Conservation (phyloP, 2,113 vertebrate genomes). For the Phoxinus phoxinus region DNA sequence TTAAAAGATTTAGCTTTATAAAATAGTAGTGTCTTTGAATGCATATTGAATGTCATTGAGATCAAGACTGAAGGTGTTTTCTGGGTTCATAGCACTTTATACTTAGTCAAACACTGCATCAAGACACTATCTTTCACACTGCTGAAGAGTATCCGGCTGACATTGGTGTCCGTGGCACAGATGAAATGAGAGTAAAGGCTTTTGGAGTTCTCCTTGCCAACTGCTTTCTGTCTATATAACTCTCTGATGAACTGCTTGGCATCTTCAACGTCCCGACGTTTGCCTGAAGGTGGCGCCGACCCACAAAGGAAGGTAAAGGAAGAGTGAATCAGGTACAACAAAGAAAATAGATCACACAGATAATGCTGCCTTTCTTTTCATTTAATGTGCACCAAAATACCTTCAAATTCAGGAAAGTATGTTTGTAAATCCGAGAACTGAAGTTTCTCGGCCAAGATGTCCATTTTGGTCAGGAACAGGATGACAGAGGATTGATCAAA, state of each 20-base stretch:
- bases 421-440: conserved; percentile 80
- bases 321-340: neutral
- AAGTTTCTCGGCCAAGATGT: conserved; percentile 88
- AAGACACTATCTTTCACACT: conserved; percentile 84
- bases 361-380: neutral
- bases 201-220: conserved; percentile 67
- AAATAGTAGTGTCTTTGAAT: neutral
- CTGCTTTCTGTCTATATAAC: conserved; percentile 75
- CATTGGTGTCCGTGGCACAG: conserved; percentile 86
- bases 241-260: conserved; percentile 80
- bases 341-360: neutral
- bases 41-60: neutral
- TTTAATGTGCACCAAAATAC: conserved; percentile 46
- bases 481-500: conserved; percentile 84
- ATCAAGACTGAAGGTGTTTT: neutral
- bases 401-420: conserved; percentile 82
- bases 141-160: conserved; percentile 82
- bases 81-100: conserved; percentile 64
- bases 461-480: conserved; percentile 91
- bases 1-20: neutral
- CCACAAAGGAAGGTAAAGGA: conserved; percentile 8
- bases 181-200: conserved; percentile 84
- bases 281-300: conserved; percentile 69
- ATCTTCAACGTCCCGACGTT: conserved; percentile 67
- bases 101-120: conserved; percentile 71